phyloP scores from a whole-genome alignment of 2,888 invertebrate genomes.

The Nesidiocoris tenuis region DNA sequence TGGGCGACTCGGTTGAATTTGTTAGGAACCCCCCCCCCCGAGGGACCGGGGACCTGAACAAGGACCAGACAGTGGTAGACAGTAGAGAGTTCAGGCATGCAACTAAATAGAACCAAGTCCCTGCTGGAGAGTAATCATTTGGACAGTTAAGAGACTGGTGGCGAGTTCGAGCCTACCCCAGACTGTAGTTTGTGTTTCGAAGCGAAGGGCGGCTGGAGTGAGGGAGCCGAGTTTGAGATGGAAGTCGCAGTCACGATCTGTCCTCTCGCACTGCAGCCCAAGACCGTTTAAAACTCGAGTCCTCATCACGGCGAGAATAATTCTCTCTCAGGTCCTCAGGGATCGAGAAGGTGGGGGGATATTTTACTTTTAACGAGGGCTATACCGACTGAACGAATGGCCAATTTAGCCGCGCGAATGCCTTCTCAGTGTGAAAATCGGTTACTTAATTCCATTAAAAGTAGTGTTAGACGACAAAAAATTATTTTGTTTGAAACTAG shows the following conservation, averaged over 20 bases:
- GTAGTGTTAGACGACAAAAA: neutral
- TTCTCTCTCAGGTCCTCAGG: no score
- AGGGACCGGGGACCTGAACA: neutral
- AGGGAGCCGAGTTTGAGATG: neutral
- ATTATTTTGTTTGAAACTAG: neutral
- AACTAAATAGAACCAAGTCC: neutral
- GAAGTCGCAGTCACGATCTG: neutral
- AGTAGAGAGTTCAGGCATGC: neutral
- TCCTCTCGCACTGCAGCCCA: neutral
- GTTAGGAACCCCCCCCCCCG: neutral
- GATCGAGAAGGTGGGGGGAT: no score
- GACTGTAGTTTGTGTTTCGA: neutral
- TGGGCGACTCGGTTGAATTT: neutral
- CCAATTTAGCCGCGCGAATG: no score
- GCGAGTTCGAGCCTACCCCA: neutral
- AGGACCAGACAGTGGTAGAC: neutral
- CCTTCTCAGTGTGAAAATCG: no score
- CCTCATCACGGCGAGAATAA: neutral
- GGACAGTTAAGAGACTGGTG: neutral
- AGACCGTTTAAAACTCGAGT: neutral
- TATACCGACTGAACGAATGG: no score
- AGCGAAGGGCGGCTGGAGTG: no score
- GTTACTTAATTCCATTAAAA: no score
- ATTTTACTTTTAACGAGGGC: no score
- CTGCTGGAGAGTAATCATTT: neutral